Evolutionary conservation across 2,888 invertebrate genomes (phyloP), one percentile per base, ranked within the genome.

Genomic region (Ophion costatus): DNA sequence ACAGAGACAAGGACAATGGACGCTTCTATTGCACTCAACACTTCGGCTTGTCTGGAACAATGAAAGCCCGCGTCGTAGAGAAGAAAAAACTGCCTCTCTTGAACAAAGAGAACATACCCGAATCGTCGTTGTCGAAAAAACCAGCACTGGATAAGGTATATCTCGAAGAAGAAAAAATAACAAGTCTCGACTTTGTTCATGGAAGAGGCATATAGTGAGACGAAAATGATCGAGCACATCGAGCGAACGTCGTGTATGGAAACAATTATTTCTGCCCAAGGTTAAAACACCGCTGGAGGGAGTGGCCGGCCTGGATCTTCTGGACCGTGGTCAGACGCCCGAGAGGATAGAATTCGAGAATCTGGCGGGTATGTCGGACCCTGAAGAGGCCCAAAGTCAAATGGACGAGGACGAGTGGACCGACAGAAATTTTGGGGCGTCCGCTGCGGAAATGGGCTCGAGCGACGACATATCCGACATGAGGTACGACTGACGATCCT

Each of bases 381-480:
- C 95, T n/a, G 95, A 96, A 88, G 95, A 96, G 88, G 95, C 95
- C 2, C 94, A 95, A 33, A 96, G 96, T 93, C 97, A 98, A 94
- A 98, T 98, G 94, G 98, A 98, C 92, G 98, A 99, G 93, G 98
- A 98, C 92, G 98, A 98, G 93, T 98, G 98, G 97, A 98, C 98
- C 0, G 98, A 98, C 89, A 95, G 98, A 88, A 99, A 99, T 94
- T 98, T 98, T 93, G 96, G 98, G 63, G 97, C 97, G 0, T 96
- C 96, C 66, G 96, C 97, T 38, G 96, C 96, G 45, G 96, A 96
- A 93, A 94, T 95, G 90, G 95, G 94, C 56, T 97, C 97, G 20
- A 95, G 94, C 4, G 97, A 97, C 90, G 95, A 96, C 87, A 95
- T 95, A 83, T 95, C 95, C 7, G 94, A 95, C 89, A 91, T 94